phyloP scores from a whole-genome alignment of 2,113 vertebrate species.

The Megalops atlanticus region DNA sequence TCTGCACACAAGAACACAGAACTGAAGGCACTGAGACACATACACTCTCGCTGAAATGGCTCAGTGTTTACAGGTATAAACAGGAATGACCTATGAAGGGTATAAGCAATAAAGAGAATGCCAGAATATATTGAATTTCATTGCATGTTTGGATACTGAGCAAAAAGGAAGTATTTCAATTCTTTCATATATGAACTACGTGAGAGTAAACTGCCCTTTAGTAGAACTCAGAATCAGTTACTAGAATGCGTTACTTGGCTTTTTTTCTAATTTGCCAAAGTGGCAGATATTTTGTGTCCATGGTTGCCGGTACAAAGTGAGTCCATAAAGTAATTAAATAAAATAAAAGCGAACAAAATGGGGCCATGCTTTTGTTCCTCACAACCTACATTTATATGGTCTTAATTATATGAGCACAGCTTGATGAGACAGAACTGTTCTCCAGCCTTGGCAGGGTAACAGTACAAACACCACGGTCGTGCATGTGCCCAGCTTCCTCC shows the following conservation, averaged over 20 bases:
- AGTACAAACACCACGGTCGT: neutral
- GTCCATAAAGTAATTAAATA: constrained; percentile 52
- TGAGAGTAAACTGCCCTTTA: neutral
- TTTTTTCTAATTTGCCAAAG: constrained; percentile 19
- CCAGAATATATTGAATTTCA: too few relatives aligned
- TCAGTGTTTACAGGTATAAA: neutral
- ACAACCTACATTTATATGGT: constrained; percentile 29
- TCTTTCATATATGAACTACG: too few relatives aligned
- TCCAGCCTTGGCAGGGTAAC: neutral
- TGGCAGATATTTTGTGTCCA: constrained; percentile 35
- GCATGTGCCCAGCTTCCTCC: neutral
- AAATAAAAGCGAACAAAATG: constrained; percentile 24
- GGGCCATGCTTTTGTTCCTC: constrained; percentile 26
- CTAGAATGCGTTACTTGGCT: constrained; percentile 49
- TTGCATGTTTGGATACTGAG: too few relatives aligned
- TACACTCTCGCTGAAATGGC: neutral
- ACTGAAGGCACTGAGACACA: too few relatives aligned
- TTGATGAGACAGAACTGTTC: neutral
- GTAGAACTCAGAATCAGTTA: neutral
- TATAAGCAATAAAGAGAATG: too few relatives aligned
- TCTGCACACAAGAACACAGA: too few relatives aligned
- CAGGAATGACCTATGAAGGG: neutral
- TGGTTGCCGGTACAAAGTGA: constrained; percentile 40
- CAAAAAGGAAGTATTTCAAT: too few relatives aligned
- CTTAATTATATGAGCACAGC: constrained; percentile 3